Conservation (phyloP, 2,113 vertebrate genomes). For the human (Homo sapiens) region DNA sequence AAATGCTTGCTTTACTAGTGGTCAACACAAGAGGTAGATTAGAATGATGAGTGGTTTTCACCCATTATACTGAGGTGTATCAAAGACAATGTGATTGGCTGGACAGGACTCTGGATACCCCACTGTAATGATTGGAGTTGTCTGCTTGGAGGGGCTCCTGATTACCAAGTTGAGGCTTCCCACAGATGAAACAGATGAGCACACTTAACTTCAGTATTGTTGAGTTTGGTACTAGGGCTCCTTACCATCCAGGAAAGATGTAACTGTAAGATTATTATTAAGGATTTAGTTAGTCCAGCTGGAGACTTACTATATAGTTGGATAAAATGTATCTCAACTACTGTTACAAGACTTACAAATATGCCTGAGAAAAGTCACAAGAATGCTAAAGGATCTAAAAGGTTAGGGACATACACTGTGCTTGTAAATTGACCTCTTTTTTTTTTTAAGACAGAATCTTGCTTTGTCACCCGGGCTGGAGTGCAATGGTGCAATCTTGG, state of each 20-base stretch:
- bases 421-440: background rate
- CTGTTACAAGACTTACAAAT: background rate
- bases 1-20: background rate
- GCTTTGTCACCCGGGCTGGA: too few species aligned
- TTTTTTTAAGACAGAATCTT: too few species aligned
- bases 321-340: background rate
- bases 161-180: background rate
- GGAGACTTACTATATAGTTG: background rate
- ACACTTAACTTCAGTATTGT: background rate
- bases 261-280: background rate
- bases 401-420: background rate
- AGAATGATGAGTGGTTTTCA: conserved; percentile 20
- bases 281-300: conserved; percentile 28
- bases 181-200: background rate
- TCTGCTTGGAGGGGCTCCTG: background rate
- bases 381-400: background rate
- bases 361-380: background rate
- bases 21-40: background rate
- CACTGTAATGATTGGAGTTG: background rate
- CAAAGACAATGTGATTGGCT: background rate
- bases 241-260: background rate
- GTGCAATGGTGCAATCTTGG: too few species aligned
- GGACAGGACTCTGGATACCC: background rate
- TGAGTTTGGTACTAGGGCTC: background rate
- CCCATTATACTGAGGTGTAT: background rate